Base-by-base conservation (phyloP, 2,888 invertebrate species). In the Tetrapedia diversipes region DNA sequence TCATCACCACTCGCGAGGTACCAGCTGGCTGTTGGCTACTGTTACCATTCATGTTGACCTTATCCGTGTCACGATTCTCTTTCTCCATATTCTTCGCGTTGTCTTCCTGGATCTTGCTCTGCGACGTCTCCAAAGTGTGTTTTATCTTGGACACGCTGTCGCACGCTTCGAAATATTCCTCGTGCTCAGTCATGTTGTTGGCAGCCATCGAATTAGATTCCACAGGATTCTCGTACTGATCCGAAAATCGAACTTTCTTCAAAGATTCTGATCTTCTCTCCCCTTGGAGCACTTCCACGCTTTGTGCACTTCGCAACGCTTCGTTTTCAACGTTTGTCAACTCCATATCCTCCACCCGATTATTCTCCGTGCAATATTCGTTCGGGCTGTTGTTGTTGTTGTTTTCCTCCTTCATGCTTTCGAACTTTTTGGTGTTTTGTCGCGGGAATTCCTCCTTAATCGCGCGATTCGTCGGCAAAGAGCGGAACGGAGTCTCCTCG, bases 1-100 rank as follows among this genome's bases (percentile, higher is more conserved):
- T 90, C 90, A 91, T 89, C 1, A 91, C 60, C 37, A 91, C 84
- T 16, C 88, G 80, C 10, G 89, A 87, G 1, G 87, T 78, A 14
- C 75, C 79, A 0, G 69, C 24, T 11, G 66, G 39, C 24, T 78
- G 66, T 39, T 72, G 63, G 3, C n/a, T n/a, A n/a, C n/a, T n/a
- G n/a, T 16, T 37, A 10, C 19, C 22, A 0, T 10, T 41, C 4
- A 11, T 7, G 0, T 19, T 56, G 0, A 6, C 6, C 1, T 2
- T 32, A 4, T 67, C 57, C 4, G 69, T 32, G 10, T 6, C 74
- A 43, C 14, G 54, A 39, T 73, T 72, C n/a, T 88, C 86, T 27
- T 83, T 84, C 8, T 80, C 68, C 0, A 51, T 22, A 29, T 85
- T 84, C 4, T 59, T 69, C 41, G 56, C 64, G 37, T 84, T 85